Evolutionary conservation across 1,140 invertebrate genomes (phyloP).

Genomic region (Chironomus striatipennis): DNA sequence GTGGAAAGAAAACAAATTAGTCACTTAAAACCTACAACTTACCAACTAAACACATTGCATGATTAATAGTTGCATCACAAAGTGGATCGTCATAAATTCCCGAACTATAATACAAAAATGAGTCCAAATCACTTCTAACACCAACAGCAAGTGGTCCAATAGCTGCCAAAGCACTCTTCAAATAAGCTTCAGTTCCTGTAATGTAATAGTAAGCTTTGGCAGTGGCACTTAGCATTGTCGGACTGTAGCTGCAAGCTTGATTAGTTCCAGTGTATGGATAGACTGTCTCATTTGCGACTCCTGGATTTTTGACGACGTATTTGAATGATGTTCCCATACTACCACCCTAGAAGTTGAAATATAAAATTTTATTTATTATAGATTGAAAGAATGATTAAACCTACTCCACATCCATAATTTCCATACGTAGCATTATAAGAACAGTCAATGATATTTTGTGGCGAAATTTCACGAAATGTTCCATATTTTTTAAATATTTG

Average conservation of each 20-base stretch:
- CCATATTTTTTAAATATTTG: constrained; percentile 51
- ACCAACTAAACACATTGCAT: constrained; percentile 66
- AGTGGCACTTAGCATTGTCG: background rate
- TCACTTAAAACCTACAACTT: no score
- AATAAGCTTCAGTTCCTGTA: constrained; percentile 66
- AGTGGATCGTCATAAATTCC: constrained; percentile 52
- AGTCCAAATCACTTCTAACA: constrained; percentile 80
- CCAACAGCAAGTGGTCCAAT: constrained; percentile 78
- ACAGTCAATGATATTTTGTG: constrained; percentile 97
- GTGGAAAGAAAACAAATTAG: no score
- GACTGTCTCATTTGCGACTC: background rate
- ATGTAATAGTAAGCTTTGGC: background rate
- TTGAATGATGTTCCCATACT: background rate
- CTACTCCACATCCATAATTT: constrained; percentile 93
- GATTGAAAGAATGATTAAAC: constrained; percentile 64
- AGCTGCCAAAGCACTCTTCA: constrained; percentile 74
- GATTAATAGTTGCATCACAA: constrained; percentile 71
- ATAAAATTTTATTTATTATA: constrained; percentile 50
- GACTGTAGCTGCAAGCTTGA: background rate
- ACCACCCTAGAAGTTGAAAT: background rate
- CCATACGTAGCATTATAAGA: constrained; percentile 63
- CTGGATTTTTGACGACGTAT: background rate
- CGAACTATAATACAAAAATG: constrained; percentile 55
- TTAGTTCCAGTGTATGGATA: background rate
- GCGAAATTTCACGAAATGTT: constrained; percentile 53